These are phyloP conservation scores for Caenorhabditis sinica DNA, from an alignment of 2,888 invertebrate genomes.

Conservation along the genomic window DNA sequence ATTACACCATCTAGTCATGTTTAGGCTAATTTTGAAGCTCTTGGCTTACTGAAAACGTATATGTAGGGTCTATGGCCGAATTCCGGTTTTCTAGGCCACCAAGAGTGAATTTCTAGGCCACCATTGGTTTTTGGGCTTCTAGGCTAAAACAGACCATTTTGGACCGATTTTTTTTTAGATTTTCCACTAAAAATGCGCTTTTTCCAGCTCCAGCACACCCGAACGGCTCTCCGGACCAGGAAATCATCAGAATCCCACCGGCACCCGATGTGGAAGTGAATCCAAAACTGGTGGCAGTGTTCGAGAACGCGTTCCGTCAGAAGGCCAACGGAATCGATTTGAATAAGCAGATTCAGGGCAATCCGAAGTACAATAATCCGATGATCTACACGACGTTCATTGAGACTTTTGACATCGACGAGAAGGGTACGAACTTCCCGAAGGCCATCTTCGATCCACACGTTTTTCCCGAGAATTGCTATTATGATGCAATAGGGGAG, in stretches of 20 bases:
- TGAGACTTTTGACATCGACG: conserved; percentile 70
- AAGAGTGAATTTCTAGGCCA: too few relatives aligned
- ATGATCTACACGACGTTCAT: conserved; percentile 75
- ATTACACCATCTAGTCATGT: too few relatives aligned
- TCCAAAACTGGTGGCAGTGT: conserved; percentile 28
- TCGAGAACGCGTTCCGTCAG: conserved; percentile 63
- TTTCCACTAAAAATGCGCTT: neutral
- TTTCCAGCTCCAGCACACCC: conserved; percentile 17
- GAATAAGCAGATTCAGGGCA: conserved; percentile 64
- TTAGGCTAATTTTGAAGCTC: too few relatives aligned
- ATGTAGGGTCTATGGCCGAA: too few relatives aligned
- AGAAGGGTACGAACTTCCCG: conserved; percentile 73
- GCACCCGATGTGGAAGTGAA: conserved; percentile 55
- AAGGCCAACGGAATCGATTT: conserved; percentile 65
- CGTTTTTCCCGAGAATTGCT: conserved; percentile 72
- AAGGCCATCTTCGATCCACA: conserved; percentile 71
- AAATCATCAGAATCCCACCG: conserved; percentile 52
- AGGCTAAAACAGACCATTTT: too few relatives aligned
- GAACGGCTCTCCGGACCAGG: neutral
- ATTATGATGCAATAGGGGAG: conserved; percentile 69
- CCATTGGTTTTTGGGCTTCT: neutral
- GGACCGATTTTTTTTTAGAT: neutral
- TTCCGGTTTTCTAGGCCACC: too few relatives aligned
- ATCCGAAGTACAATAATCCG: conserved; percentile 71
- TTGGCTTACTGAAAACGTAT: too few relatives aligned